These are phyloP conservation scores for Standfussiana lucernea DNA, from an alignment of 2,888 invertebrate species.

Conservation along the genomic window DNA sequence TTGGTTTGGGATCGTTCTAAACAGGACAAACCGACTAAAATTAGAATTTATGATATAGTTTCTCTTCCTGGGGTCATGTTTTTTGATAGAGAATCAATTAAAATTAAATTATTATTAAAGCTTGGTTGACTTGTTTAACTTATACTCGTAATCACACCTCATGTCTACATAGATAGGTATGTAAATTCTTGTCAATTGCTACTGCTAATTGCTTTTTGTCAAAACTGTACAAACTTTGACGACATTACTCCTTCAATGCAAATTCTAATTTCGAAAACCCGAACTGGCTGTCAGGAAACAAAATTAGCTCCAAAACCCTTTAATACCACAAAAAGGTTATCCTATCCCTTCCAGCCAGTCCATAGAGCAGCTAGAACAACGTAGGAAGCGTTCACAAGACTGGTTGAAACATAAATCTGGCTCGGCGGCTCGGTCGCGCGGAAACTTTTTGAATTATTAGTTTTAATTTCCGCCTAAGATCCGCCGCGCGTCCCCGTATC, in stretches of 20 bases:
- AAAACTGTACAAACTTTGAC: not conserved
- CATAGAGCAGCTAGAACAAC: conserved; percentile 75
- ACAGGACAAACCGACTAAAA: not conserved
- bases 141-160: not conserved
- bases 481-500: conserved; percentile 88
- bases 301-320: conserved; percentile 23
- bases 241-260: not conserved
- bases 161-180: not conserved
- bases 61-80: not conserved
- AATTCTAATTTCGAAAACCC: not conserved
- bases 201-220: no score
- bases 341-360: conserved; percentile 72
- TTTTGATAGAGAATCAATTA: not conserved
- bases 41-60: not conserved
- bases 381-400: conserved; percentile 87
- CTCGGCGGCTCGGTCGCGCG: conserved; percentile 88
- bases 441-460: conserved; percentile 91
- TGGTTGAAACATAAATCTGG: conserved; percentile 88
- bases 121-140: not conserved
- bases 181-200: not conserved
- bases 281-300: not conserved
- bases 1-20: not conserved
- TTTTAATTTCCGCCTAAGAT: conserved; percentile 91
- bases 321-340: conserved; percentile 61
- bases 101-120: not conserved